Conservation (phyloP, 2,797 vertebrate genomes). For the Gallirallus australis region DNA sequence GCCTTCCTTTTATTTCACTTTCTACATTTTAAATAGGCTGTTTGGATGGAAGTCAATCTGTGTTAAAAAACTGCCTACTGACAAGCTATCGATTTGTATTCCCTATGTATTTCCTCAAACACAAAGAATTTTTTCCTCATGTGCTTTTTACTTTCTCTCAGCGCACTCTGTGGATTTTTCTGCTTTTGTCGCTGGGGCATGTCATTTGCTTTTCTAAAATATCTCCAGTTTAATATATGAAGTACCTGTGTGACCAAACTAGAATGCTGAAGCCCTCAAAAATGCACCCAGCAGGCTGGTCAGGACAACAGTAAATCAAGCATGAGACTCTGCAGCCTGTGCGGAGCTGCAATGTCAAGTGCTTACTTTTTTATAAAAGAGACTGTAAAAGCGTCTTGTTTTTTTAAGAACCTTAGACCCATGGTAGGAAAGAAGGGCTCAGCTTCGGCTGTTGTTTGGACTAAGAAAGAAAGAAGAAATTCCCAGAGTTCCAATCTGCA, state of each 20-base stretch:
- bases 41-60: neutral
- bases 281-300: neutral
- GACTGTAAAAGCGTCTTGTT: neutral
- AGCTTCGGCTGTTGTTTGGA: neutral
- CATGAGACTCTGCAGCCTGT: neutral
- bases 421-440: neutral
- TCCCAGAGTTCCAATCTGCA: neutral
- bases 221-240: neutral
- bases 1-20: neutral
- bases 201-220: neutral
- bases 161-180: neutral
- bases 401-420: neutral
- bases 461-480: neutral
- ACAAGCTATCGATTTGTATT: neutral
- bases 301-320: neutral
- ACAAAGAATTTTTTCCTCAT: neutral
- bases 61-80: neutral
- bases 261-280: neutral
- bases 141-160: neutral
- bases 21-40: neutral
- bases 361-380: neutral
- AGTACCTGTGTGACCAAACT: neutral
- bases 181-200: neutral
- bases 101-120: neutral
- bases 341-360: neutral